Evolutionary conservation across 1,140 invertebrate species (phyloP), one percentile per base, ranked within the genome.

Genomic region (Heliothis virescens): DNA sequence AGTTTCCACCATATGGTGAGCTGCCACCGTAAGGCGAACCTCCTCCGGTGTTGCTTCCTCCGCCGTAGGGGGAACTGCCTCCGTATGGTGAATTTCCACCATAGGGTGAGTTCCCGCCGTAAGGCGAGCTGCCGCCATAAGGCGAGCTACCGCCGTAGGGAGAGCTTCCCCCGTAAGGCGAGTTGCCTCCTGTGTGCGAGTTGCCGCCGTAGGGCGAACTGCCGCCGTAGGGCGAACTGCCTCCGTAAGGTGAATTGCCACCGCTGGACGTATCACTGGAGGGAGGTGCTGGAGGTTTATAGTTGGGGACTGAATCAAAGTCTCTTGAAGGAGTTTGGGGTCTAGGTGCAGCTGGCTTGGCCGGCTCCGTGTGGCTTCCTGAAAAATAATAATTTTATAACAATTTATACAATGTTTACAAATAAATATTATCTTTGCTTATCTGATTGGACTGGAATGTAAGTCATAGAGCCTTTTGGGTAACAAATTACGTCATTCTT

Each of bases 221-320:
- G 16, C 75, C 77, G 16, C 62, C 81, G 7, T 81, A 82, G 12
- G 82, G 77, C 0, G 79, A 80, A 50, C 47, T 65, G 12, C 79
- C 80, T 50, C 75, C 75, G 26, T 75, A 69, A n/a, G 63, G 73
- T 48, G 75, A 77, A 18, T 48, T 21, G 34, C 62, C 80, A 65
- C 52, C 81, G 53, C 80, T 79, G 9, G 80, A 65, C 12, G 81
- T 79, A 29, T 60, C 87, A 62, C 79, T 73, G 5, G 86, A 78
- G 0, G 94, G 94, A 0, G 94, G 92, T 3, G 89, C 87, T 0
- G 94, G 94, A 11, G 94, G 90, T 21, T 92, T 90, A 77, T 95
- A 94, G 79, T 87, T 91, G 11, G 94, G 93, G 1, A 87, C 76
- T 1, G 89, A 89, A 52, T 94, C 92, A 59, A 86, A 90, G 65